These are phyloP conservation scores for Cheilosia soror DNA, from an alignment of 2,888 invertebrate genomes.

Conservation along the genomic window DNA sequence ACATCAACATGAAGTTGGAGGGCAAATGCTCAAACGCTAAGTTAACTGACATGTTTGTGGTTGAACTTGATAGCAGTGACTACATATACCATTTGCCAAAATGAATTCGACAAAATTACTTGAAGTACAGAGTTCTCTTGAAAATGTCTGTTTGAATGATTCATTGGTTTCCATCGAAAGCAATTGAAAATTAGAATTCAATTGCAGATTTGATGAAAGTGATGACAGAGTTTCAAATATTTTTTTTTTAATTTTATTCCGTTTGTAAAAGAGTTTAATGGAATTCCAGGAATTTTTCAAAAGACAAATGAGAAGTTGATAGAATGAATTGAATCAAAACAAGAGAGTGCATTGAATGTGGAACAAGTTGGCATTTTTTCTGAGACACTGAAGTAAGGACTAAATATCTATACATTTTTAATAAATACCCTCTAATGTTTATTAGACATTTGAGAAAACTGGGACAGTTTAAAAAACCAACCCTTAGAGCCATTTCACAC, in stretches of 20 bases:
- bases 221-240: background rate
- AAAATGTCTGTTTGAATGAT: slow-evolving; percentile 54
- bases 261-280: slow-evolving; percentile 38
- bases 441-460: no score
- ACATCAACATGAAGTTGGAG: background rate
- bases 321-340: no score
- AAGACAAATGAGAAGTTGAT: slow-evolving; percentile 6
- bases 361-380: background rate
- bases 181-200: slow-evolving; percentile 60
- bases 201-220: slow-evolving; percentile 36
- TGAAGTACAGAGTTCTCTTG: slow-evolving; percentile 30
- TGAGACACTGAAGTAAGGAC: no score
- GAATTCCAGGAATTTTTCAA: slow-evolving; percentile 7
- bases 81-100: background rate
- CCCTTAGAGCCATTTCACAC: no score
- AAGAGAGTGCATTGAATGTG: background rate
- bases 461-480: no score
- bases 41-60: slow-evolving; percentile 45
- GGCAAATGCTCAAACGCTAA: slow-evolving; percentile 30
- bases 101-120: slow-evolving; percentile 29
- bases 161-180: slow-evolving; percentile 65
- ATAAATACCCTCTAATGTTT: no score
- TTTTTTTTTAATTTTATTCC: background rate
- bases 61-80: slow-evolving; percentile 5
- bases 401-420: no score